phyloP scores from a whole-genome alignment of 2,113 vertebrate genomes.

The Collichthys lucidus region DNA sequence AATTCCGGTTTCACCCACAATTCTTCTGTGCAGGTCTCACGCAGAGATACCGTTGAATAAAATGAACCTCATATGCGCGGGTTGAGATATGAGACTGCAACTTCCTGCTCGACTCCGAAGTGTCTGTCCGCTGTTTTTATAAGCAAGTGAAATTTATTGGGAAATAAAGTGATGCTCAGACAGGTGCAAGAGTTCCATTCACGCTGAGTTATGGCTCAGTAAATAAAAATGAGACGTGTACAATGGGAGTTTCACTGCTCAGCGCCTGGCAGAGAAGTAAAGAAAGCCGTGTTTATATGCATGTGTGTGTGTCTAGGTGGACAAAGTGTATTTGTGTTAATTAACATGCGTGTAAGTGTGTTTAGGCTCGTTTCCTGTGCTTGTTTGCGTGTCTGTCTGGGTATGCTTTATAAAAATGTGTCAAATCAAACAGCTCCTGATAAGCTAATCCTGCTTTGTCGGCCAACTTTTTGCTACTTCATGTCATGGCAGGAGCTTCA shows the following conservation, averaged over 20 bases:
- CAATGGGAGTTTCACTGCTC: slow-evolving; percentile 14
- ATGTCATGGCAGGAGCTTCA: not conserved
- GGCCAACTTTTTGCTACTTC: not conserved
- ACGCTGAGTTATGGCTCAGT: slow-evolving; percentile 58
- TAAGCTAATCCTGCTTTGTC: not conserved
- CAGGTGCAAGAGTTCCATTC: slow-evolving; percentile 62
- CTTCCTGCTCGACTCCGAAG: slow-evolving; percentile 47
- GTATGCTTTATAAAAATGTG: not conserved
- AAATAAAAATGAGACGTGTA: slow-evolving; percentile 58
- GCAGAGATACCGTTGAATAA: slow-evolving; percentile 31
- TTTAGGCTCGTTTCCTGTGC: not conserved
- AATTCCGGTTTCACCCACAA: slow-evolving; percentile 28
- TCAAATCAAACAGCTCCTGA: not conserved
- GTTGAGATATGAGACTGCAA: slow-evolving; percentile 38
- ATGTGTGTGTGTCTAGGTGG: not conserved
- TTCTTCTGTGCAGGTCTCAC: slow-evolving; percentile 5
- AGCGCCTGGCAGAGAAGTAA: not conserved
- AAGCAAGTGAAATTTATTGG: slow-evolving; percentile 58
- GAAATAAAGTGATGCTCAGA: slow-evolving; percentile 61
- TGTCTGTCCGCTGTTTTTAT: slow-evolving; percentile 55
- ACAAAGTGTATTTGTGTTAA: not conserved
- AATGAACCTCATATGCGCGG: slow-evolving; percentile 33
- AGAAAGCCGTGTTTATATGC: slow-evolving; percentile 23
- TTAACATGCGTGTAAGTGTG: not conserved
- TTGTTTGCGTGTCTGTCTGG: not conserved